These are phyloP conservation scores for Macrostomum lignano DNA, from an alignment of 1,140 invertebrate genomes.

Conservation along the genomic window DNA sequence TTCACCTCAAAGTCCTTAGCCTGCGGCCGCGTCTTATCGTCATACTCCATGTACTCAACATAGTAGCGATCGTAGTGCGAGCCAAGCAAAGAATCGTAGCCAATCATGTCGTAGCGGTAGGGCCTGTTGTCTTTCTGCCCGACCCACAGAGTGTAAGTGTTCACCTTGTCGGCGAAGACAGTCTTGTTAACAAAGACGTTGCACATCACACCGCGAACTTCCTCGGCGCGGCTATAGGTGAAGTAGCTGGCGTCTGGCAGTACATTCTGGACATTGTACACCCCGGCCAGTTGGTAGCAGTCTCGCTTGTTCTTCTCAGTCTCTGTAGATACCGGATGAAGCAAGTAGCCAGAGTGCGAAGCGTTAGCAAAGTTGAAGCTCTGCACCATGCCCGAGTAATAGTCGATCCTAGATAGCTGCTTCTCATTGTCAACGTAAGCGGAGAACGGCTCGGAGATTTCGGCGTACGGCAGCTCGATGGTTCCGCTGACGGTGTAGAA, in stretches of 20 bases:
- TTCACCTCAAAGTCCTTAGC: constrained; percentile 41
- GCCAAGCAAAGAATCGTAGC: constrained; percentile 59
- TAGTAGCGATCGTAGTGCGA: constrained; percentile 88
- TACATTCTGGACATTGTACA: constrained; percentile 32
- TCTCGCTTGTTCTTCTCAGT: constrained; percentile 37
- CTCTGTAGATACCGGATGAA: no score
- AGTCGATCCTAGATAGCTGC: constrained; percentile 57
- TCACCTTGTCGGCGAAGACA: constrained; percentile 43
- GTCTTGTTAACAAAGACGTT: constrained; percentile 45
- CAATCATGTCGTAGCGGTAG: constrained; percentile 56
- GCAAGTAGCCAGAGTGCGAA: no score
- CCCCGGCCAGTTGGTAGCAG: constrained; percentile 59
- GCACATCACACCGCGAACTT: constrained; percentile 13
- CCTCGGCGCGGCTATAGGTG: constrained; percentile 9
- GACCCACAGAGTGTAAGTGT: constrained; percentile 53
- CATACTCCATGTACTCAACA: constrained; percentile 47
- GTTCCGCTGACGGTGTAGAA: constrained; percentile 25
- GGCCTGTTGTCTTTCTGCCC: constrained; percentile 3
- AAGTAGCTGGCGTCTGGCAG: no score
- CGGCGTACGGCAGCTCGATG: constrained; percentile 53
- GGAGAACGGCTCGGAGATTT: constrained; percentile 50
- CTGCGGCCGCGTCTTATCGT: constrained; percentile 34
- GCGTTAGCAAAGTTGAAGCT: no score
- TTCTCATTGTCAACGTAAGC: constrained; percentile 49
- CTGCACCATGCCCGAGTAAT: constrained; percentile 45